Base-by-base conservation (phyloP, 2,113 vertebrate genomes). In the Pedetes capensis region DNA sequence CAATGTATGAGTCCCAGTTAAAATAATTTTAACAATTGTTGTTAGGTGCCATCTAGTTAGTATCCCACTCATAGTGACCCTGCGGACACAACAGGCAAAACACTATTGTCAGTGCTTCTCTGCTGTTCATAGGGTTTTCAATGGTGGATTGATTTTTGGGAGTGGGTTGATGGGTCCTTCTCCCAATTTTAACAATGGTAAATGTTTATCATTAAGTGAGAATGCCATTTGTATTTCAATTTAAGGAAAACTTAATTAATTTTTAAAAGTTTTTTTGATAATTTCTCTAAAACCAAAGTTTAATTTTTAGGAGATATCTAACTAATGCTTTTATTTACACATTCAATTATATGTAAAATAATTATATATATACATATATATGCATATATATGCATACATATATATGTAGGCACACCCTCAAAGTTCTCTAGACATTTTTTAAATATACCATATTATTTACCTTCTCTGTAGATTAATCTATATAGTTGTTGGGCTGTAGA, bases 11-110 rank as follows among this genome's bases (percentile, higher is more conserved):
- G 42, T 42, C n/a, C 32, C 71, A 86, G 39, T 71, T 57, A 37
- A 92, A 92, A 92, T 74, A 78, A 91, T 88, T 92, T 94, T 71
- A 79, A 87, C 8, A 87, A 61, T 11, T 81, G 51, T 51, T n/a
- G n/a, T n/a, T n/a, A n/a, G n/a, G n/a, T n/a, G n/a, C n/a, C n/a
- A n/a, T n/a, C n/a, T n/a, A n/a, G n/a, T n/a, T n/a, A n/a, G n/a
- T n/a, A n/a, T n/a, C n/a, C n/a, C n/a, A n/a, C n/a, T n/a, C n/a
- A n/a, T n/a, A n/a, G n/a, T n/a, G n/a, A n/a, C n/a, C n/a, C n/a
- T n/a, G n/a, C n/a, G n/a, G n/a, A n/a, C n/a, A n/a, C n/a, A n/a
- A n/a, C n/a, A n/a, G n/a, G n/a, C n/a, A n/a, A n/a, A n/a, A n/a
- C n/a, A n/a, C n/a, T n/a, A n/a, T n/a, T n/a, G n/a, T n/a, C n/a